Evolutionary conservation across 2,797 vertebrate species (phyloP).

Genomic region (Spinus pinus): DNA sequence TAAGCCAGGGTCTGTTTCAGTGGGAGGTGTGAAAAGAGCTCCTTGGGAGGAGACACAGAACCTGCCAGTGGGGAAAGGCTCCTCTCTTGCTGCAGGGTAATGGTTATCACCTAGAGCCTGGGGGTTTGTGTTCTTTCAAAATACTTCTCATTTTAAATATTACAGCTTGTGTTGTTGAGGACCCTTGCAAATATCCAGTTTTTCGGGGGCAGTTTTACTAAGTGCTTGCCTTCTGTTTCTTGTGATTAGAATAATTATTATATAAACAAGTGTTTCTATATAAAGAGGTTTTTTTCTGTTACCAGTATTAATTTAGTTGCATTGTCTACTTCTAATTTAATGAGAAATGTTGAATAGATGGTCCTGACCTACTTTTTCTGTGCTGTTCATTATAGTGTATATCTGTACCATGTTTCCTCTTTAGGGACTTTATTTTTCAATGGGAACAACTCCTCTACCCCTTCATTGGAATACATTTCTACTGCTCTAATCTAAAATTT

Average conservation of each 20-base stretch:
- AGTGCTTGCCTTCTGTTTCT: not conserved
- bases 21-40: not conserved
- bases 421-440: not conserved
- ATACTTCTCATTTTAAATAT: not conserved
- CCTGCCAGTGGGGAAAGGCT: not conserved
- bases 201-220: not conserved
- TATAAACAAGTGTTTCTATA: not conserved
- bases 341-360: not conserved
- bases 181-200: not conserved
- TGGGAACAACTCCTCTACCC: not conserved
- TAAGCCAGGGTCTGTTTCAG: not conserved
- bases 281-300: not conserved
- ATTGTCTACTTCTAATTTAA: not conserved
- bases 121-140: not conserved
- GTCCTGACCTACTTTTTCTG: constrained; percentile 18
- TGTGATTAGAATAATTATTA: not conserved
- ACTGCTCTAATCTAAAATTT: not conserved
- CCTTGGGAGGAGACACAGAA: not conserved
- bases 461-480: not conserved
- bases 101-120: not conserved
- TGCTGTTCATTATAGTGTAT: not conserved
- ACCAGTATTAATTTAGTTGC: not conserved
- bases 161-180: not conserved
- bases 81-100: not conserved
- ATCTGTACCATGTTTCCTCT: not conserved